Conservation (phyloP, 1,140 invertebrate genomes). For the Temnothorax longispinosus region DNA sequence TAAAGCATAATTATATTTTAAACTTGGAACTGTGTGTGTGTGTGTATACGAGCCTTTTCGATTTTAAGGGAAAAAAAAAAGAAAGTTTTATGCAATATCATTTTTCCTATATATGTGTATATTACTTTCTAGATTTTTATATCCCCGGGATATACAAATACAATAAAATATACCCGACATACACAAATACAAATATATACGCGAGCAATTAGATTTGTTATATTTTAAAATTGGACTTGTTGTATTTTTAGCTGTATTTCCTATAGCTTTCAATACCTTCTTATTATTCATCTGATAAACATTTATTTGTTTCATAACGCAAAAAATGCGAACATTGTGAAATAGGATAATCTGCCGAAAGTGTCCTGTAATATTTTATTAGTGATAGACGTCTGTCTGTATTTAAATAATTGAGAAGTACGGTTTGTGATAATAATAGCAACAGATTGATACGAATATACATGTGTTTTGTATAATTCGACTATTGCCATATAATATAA, state of each 20-base stretch:
- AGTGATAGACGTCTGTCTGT: neutral
- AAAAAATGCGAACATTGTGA: neutral
- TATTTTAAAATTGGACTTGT: constrained; percentile 15
- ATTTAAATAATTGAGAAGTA: neutral
- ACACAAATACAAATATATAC: constrained; percentile 11
- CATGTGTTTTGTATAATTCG: constrained; percentile 1
- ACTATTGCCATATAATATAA: neutral
- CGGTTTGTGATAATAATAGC: neutral
- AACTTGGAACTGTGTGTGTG: neutral
- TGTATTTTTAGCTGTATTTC: constrained; percentile 7
- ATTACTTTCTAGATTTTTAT: neutral
- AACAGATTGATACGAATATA: neutral
- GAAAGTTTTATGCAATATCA: neutral
- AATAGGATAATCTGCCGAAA: neutral
- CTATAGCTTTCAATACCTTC: neutral
- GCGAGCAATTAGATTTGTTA: constrained; percentile 26
- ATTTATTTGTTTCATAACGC: constrained; percentile 8
- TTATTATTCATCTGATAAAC: neutral
- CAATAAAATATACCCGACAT: neutral
- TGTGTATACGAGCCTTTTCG: neutral
- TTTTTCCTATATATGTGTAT: neutral
- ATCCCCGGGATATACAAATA: neutral
- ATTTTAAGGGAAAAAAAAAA: neutral
- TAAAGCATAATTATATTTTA: neutral
- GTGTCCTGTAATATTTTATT: neutral